Evolutionary conservation across 2,113 vertebrate genomes (phyloP).

Genomic region (Lampris incognitus): DNA sequence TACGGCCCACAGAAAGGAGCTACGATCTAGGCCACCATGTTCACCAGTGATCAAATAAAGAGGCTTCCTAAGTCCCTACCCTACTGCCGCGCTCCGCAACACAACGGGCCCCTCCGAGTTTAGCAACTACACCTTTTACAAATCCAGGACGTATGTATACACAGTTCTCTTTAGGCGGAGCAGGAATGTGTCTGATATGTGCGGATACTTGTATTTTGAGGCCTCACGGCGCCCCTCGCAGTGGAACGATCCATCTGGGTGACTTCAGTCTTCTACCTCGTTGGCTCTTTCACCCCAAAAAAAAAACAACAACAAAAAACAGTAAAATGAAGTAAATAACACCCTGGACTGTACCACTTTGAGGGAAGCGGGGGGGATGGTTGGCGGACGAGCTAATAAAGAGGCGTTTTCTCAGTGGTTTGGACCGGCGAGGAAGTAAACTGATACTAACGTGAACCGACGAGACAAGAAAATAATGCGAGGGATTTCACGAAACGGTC

Average conservation of each 20-base stretch:
- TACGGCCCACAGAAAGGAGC: slow-evolving; percentile 63
- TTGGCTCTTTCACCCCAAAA: slow-evolving; percentile 27
- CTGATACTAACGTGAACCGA: slow-evolving; percentile 59
- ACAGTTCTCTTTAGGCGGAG: slow-evolving; percentile 66
- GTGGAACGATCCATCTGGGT: slow-evolving; percentile 41
- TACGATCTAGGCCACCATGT: slow-evolving; percentile 77
- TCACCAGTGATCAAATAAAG: slow-evolving; percentile 67
- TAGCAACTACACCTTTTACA: slow-evolving; percentile 70
- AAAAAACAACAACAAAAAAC: background rate
- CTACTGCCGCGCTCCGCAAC: slow-evolving; percentile 63
- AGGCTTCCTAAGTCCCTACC: slow-evolving; percentile 68
- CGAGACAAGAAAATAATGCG: slow-evolving; percentile 49
- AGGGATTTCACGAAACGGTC: slow-evolving; percentile 37
- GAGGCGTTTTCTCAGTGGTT: slow-evolving; percentile 25
- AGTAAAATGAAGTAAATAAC: background rate
- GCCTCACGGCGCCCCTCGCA: slow-evolving; percentile 44
- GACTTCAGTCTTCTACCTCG: slow-evolving; percentile 34
- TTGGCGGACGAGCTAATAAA: slow-evolving; percentile 27
- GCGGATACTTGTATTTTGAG: slow-evolving; percentile 76
- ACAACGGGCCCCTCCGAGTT: slow-evolving; percentile 55
- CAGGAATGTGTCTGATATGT: slow-evolving; percentile 81
- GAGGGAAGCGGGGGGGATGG: slow-evolving; percentile 21
- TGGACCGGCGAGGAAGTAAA: slow-evolving; percentile 46
- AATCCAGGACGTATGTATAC: slow-evolving; percentile 73
- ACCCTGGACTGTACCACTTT: slow-evolving; percentile 37